Conservation (phyloP, 2,797 vertebrate species). For the Labroides dimidiatus region DNA sequence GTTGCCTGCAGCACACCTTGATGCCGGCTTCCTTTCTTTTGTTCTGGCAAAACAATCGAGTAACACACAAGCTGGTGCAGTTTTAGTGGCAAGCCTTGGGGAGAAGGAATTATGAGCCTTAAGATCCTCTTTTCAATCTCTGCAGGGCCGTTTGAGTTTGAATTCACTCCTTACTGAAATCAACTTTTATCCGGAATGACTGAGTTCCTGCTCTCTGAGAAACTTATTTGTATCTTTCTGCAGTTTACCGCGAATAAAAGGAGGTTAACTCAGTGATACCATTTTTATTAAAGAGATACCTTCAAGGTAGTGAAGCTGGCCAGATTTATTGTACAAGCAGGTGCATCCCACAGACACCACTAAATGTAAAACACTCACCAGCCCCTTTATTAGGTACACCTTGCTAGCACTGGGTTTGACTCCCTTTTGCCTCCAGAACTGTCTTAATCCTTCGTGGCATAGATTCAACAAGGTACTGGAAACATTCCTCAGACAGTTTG, state of each 20-base stretch:
- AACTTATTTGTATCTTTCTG: constrained; percentile 48
- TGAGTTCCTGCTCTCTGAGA: constrained; percentile 50
- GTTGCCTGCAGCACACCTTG: constrained; percentile 55
- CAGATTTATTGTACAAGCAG: constrained; percentile 21
- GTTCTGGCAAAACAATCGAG: constrained; percentile 46
- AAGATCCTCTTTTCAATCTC: constrained; percentile 34
- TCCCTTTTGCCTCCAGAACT: too few species aligned
- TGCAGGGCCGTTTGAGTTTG: too few species aligned
- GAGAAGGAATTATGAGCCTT: constrained; percentile 52
- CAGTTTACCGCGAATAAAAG: constrained; percentile 30
- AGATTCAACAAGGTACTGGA: too few species aligned
- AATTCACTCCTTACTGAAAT: constrained; percentile 48
- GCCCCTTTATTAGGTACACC: too few species aligned
- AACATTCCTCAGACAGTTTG: neutral
- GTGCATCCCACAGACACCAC: neutral
- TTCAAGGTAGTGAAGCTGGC: constrained; percentile 30
- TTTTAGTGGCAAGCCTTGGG: constrained; percentile 50
- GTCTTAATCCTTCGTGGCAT: too few species aligned
- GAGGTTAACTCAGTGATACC: constrained; percentile 32
- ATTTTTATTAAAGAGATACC: constrained; percentile 50
- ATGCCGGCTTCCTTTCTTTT: constrained; percentile 47
- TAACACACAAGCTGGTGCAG: constrained; percentile 43
- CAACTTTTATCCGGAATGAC: constrained; percentile 55
- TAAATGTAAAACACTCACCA: neutral
- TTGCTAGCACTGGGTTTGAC: too few species aligned